These are phyloP conservation scores for Myopa testacea DNA, from an alignment of 2,888 invertebrate species.

Conservation along the genomic window DNA sequence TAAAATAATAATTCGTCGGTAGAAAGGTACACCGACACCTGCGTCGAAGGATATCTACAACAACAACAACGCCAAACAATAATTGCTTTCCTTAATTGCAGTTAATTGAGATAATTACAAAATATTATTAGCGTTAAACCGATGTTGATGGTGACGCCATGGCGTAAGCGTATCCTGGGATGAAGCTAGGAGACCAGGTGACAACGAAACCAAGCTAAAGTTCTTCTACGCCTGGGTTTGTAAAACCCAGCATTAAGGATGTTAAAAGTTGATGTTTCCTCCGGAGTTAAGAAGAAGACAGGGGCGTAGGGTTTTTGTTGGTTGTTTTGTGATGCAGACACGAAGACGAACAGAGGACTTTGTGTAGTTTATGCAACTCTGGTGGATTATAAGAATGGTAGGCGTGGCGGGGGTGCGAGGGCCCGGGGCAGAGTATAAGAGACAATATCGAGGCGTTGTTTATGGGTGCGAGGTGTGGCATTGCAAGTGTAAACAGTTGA, in stretches of 20 bases:
- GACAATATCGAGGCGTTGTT: neutral
- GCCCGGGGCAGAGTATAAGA: neutral
- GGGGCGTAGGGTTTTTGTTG: neutral
- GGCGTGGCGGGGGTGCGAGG: neutral
- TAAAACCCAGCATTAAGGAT: neutral
- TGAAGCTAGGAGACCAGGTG: neutral
- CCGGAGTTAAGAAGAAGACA: neutral
- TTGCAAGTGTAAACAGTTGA: neutral
- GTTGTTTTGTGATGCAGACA: conserved; percentile 17
- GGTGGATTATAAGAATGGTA: neutral
- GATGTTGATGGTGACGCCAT: conserved; percentile 16
- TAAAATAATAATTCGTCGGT: conserved; percentile 5
- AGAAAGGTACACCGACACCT: conserved; percentile 8
- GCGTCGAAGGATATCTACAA: neutral
- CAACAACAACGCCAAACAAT: conserved; percentile 14
- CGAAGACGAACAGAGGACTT: neutral
- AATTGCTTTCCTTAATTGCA: conserved; percentile 54
- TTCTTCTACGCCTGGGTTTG: too few species aligned
- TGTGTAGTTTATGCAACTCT: conserved; percentile 18
- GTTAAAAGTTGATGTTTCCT: conserved; percentile 18
- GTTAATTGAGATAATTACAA: conserved; percentile 63
- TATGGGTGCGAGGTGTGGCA: neutral
- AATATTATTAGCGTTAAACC: conserved; percentile 57
- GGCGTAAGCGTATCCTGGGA: too few species aligned
- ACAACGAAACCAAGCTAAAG: neutral